Evolutionary conservation across 2,797 vertebrate species (phyloP), one percentile per base, ranked within the genome.

Genomic region (Oreochromis grahami): DNA sequence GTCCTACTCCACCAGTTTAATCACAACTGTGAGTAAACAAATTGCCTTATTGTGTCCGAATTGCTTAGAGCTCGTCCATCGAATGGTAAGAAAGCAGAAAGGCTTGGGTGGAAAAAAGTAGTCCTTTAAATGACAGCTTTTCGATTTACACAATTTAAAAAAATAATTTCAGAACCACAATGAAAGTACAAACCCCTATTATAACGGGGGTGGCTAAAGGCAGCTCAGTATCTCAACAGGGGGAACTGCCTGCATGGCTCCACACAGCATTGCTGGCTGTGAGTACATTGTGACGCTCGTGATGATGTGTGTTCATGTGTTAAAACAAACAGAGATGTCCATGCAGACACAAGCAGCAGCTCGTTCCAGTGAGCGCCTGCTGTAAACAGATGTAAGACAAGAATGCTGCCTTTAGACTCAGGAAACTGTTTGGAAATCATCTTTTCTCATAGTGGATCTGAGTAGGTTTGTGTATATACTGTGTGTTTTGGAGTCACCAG

Each of bases 301-400:
- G 26, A 74, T 0, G 43, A 32, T 58, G 19, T 83, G 74, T 81
- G 70, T 56, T 72, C 14, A n/a, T 76, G 45, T 68, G 38, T 51
- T 78, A 58, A 86, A 88, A 77, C 85, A 90, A 90, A 91, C 82
- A 82, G 7, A 84, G 6, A 84, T 72, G 74, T 84, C 10, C 56
- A 15, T 8, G 12, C 3, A 84, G 78, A 84, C 15, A 78, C 70
- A 85, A 85, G 5, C 76, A 58, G 19, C 38, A 12, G 17, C 51
- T 84, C 80, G 84, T 77, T 55, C 15, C 45, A 74, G 38, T 82
- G 51, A 79, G 36, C 13, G 4, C 10, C 70, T 68, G 19, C 3
- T 13, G 11, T 56, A 81, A 87, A 86, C 77, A 65, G 12, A 26
- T 26, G 38, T 36, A 2, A 81, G 77, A 36, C 12, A 3, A 10